phyloP scores from a whole-genome alignment of 2,888 invertebrate species.

The Dione juno region DNA sequence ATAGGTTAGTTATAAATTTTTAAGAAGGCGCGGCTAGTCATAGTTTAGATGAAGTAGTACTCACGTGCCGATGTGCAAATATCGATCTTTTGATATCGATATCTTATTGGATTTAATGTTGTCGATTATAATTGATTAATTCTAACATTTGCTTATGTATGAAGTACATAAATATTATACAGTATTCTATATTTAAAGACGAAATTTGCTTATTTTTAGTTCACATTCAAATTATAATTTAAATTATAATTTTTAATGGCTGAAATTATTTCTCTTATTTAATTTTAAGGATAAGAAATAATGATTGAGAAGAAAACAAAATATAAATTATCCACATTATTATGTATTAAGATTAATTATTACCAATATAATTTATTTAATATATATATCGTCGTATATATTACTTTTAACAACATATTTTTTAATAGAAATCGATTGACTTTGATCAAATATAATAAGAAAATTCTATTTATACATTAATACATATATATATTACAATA shows the following conservation, averaged over 20 bases:
- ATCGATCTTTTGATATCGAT: slow-evolving; percentile 6
- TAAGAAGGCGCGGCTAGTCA: slow-evolving; percentile 22
- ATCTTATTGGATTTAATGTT: neutral
- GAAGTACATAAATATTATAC: neutral
- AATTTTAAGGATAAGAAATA: no score
- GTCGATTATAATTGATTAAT: neutral
- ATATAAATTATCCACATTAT: no score
- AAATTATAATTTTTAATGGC: neutral
- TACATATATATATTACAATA: no score
- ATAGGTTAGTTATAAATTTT: neutral
- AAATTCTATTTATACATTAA: no score
- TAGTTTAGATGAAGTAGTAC: slow-evolving; percentile 21
- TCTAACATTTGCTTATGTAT: neutral
- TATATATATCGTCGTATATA: no score
- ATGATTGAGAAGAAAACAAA: no score
- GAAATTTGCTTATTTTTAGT: neutral
- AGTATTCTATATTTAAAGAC: neutral
- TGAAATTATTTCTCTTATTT: neutral
- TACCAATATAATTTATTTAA: no score
- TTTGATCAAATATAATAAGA: no score
- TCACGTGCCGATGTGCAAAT: slow-evolving; percentile 3
- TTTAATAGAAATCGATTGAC: no score
- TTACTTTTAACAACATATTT: no score
- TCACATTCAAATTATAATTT: neutral
- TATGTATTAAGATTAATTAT: no score